These are phyloP conservation scores for Alethe castanea DNA, from an alignment of 2,113 vertebrate genomes.

Conservation along the genomic window DNA sequence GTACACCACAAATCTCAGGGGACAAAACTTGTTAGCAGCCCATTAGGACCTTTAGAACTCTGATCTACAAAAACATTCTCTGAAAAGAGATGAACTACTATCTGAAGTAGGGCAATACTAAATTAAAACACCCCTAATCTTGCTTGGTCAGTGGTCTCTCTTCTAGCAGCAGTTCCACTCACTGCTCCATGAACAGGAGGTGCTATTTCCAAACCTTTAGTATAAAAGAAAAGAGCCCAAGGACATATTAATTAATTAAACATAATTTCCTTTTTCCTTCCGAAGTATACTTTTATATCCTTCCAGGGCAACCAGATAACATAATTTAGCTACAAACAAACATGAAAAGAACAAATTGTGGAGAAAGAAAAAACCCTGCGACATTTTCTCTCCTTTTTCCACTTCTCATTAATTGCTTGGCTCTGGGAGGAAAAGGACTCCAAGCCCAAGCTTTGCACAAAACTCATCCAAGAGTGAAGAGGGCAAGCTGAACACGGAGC, in stretches of 20 bases:
- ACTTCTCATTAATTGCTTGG: constrained; percentile 36
- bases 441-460: constrained; percentile 69
- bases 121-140: background rate
- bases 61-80: constrained; percentile 31
- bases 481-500: constrained; percentile 66
- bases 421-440: constrained; percentile 49
- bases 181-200: background rate
- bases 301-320: background rate
- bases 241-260: background rate
- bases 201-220: constrained; percentile 18
- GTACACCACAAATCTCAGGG: constrained; percentile 10
- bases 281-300: background rate
- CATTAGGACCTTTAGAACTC: constrained; percentile 66
- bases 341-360: background rate
- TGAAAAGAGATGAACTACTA: constrained; percentile 14
- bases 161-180: background rate
- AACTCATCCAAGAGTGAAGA: constrained; percentile 81
- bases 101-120: background rate
- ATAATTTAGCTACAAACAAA: background rate
- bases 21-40: constrained; percentile 10
- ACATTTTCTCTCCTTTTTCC: background rate
- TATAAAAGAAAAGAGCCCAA: background rate
- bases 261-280: background rate
- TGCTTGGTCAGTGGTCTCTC: background rate
- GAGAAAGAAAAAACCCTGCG: background rate